Evolutionary conservation across 2,113 vertebrate species (phyloP).

Genomic region (Pitta sordida): DNA sequence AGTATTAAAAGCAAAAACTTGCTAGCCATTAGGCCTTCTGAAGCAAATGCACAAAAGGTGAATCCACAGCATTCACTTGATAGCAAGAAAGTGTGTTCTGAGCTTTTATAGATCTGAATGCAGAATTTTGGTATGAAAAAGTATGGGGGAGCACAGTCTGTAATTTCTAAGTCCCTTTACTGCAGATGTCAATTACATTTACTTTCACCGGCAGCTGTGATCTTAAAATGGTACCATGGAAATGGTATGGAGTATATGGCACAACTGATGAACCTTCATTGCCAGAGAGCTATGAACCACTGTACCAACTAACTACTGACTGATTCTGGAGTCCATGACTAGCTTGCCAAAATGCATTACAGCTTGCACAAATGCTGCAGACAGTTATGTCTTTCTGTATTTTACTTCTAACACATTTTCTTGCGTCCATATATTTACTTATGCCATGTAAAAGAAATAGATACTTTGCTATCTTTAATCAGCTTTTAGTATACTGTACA

Average conservation of each 20-base stretch:
- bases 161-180: not conserved
- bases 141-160: not conserved
- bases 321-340: not conserved
- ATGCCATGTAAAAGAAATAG: not conserved
- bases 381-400: not conserved
- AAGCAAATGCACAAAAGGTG: not conserved
- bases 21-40: slow-evolving; percentile 25
- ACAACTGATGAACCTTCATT: not conserved
- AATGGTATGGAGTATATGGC: not conserved
- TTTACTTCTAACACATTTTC: not conserved
- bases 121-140: not conserved
- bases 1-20: slow-evolving; percentile 38
- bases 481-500: not conserved
- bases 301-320: not conserved
- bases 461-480: not conserved
- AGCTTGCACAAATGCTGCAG: not conserved
- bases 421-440: not conserved
- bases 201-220: not conserved
- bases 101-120: not conserved
- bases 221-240: not conserved
- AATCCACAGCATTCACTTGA: not conserved
- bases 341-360: not conserved
- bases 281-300: not conserved
- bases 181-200: not conserved
- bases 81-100: not conserved